phyloP scores from a whole-genome alignment of 1,140 invertebrate species.

The Cherax quadricarinatus region DNA sequence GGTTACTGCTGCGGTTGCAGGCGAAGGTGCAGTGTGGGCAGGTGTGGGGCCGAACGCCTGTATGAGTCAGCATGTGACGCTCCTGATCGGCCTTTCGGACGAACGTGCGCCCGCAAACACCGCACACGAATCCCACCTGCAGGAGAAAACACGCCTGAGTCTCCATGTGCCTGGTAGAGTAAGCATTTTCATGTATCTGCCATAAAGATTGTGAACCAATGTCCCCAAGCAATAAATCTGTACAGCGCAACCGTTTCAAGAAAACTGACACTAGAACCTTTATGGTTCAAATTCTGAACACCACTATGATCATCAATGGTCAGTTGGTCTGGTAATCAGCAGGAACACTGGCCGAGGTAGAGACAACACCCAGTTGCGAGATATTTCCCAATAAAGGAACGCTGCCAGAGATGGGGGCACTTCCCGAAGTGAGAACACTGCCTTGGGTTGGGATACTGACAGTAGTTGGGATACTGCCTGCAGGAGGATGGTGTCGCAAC shows the following conservation, averaged over 20 bases:
- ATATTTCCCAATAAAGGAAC: neutral
- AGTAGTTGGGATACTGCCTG: neutral
- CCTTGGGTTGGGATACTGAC: neutral
- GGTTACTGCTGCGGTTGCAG: constrained; percentile 71
- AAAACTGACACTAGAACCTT: neutral
- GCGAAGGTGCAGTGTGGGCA: constrained; percentile 67
- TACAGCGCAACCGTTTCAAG: neutral
- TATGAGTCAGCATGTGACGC: constrained; percentile 69
- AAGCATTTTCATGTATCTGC: constrained; percentile 7
- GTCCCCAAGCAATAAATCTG: neutral
- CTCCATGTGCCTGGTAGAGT: constrained; percentile 29
- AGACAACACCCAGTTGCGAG: neutral
- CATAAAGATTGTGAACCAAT: neutral
- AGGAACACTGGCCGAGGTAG: neutral
- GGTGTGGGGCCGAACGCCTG: constrained; percentile 59
- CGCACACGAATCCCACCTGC: constrained; percentile 63
- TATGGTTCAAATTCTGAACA: neutral
- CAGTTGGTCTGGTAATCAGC: neutral
- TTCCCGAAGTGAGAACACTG: neutral
- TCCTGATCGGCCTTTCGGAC: constrained; percentile 65
- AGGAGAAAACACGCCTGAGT: constrained; percentile 64
- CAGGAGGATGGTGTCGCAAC: constrained; percentile 30
- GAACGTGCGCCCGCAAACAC: constrained; percentile 63
- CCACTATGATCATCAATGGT: neutral
- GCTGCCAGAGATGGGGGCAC: neutral